Evolutionary conservation across 2,797 vertebrate genomes (phyloP).

Genomic region (Acomys russatus): DNA sequence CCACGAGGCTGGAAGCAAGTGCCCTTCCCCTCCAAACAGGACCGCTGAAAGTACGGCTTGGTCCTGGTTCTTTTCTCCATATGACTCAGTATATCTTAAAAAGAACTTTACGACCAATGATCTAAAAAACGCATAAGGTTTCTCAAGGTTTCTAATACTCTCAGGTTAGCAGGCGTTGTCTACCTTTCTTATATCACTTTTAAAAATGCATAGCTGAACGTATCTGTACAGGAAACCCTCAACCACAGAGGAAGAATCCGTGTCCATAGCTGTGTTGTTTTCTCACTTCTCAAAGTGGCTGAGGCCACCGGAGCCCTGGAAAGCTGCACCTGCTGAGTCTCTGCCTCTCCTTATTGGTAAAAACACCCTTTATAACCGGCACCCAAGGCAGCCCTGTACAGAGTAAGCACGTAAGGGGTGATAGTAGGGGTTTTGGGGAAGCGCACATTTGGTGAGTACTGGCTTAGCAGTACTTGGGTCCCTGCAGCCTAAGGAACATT

Average conservation of each 20-base stretch:
- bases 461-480: conserved; percentile 10
- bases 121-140: background rate
- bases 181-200: background rate
- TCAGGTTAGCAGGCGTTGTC: background rate
- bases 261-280: background rate
- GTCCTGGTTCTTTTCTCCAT: background rate
- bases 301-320: background rate
- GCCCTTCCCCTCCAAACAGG: background rate
- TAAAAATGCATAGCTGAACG: background rate
- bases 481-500: conserved; percentile 23
- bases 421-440: conserved; percentile 24
- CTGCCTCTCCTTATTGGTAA: background rate
- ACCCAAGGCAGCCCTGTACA: background rate
- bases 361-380: conserved; percentile 1
- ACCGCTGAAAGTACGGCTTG: background rate
- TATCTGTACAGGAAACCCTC: background rate
- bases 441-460: background rate
- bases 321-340: background rate
- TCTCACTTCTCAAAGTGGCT: background rate
- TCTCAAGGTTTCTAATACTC: background rate
- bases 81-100: background rate
- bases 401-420: background rate
- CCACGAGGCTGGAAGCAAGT: background rate
- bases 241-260: background rate
- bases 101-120: background rate